phyloP scores from a whole-genome alignment of 2,888 invertebrate species.

The Aleiodes leptofemur region DNA sequence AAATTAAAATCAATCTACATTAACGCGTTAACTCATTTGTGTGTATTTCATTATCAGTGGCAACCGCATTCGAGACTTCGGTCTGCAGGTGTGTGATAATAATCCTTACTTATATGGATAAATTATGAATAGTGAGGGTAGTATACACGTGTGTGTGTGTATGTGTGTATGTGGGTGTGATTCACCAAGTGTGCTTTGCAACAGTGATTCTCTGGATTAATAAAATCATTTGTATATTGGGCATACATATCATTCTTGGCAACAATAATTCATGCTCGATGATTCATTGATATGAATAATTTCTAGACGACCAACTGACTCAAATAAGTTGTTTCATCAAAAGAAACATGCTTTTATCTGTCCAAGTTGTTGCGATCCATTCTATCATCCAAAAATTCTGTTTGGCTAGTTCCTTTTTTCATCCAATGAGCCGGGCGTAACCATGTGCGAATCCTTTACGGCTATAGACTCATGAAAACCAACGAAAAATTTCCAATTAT shows the following conservation, averaged over 20 bases:
- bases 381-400: background rate
- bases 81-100: conserved; percentile 51
- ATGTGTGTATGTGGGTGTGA: conserved; percentile 33
- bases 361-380: background rate
- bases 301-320: background rate
- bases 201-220: conserved; percentile 20
- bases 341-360: background rate
- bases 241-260: background rate
- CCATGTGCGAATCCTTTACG: conserved; percentile 20
- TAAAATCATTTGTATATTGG: conserved; percentile 17
- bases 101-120: conserved; percentile 18
- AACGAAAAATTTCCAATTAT: background rate
- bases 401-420: background rate
- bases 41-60: conserved; percentile 27
- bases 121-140: conserved; percentile 1
- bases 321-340: conserved; percentile 9
- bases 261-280: conserved; percentile 9
- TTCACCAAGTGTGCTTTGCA: conserved; percentile 24
- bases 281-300: conserved; percentile 3
- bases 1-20: conserved; percentile 30
- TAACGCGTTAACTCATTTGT: conserved; percentile 16
- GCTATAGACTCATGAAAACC: background rate
- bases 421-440: conserved; percentile 14
- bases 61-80: conserved; percentile 48
- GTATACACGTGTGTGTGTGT: conserved; percentile 39